phyloP scores from a whole-genome alignment of 1,140 invertebrate genomes.

The Brachystomella parvula region DNA sequence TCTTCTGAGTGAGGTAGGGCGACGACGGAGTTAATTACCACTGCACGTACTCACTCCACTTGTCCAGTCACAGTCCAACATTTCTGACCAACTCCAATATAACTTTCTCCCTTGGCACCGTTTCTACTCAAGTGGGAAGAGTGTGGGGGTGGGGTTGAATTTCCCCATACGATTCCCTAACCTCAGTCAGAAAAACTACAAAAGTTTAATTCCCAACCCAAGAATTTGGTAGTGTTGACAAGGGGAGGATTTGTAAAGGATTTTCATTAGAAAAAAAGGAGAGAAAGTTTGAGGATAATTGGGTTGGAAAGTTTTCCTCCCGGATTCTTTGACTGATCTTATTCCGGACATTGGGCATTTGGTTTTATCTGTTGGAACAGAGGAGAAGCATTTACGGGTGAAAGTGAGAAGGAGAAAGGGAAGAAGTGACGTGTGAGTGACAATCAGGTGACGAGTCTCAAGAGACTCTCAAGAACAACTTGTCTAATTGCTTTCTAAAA shows the following conservation, averaged over 20 bases:
- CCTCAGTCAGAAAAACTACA: background rate
- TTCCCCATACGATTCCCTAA: background rate
- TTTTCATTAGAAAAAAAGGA: background rate
- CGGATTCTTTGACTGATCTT: background rate
- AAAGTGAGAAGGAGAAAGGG: background rate
- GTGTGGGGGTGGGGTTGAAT: too few relatives aligned
- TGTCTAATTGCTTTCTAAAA: slow-evolving; percentile 9
- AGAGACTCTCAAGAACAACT: slow-evolving; percentile 6
- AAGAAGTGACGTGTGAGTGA: slow-evolving; percentile 3
- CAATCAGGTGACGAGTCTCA: slow-evolving; percentile 11
- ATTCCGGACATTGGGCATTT: too few relatives aligned
- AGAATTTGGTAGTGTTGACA: background rate
- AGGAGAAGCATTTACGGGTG: too few relatives aligned
- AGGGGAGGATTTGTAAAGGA: background rate
- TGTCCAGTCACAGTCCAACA: background rate
- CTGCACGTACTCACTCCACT: background rate
- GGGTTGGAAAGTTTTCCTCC: background rate
- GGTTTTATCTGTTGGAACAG: too few relatives aligned
- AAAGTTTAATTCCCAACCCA: background rate
- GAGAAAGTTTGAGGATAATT: slow-evolving; percentile 10
- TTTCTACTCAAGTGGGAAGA: too few relatives aligned
- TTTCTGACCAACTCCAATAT: background rate
- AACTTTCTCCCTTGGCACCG: background rate
- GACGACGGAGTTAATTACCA: too few relatives aligned
- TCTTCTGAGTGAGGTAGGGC: too few relatives aligned